These are phyloP conservation scores for Ennomos quercinarius DNA, from an alignment of 2,888 invertebrate genomes.

Conservation along the genomic window DNA sequence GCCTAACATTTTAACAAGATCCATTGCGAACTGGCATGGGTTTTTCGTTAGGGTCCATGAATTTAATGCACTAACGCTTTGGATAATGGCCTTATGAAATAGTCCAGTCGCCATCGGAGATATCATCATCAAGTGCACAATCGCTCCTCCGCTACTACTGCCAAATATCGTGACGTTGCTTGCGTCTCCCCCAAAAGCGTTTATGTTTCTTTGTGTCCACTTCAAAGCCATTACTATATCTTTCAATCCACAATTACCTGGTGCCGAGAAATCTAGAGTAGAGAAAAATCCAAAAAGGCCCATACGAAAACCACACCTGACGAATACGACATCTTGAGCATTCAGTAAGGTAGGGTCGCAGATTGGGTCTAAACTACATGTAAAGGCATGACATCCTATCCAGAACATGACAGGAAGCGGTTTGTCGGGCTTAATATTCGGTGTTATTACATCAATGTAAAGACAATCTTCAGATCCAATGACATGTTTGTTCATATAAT, in stretches of 20 bases:
- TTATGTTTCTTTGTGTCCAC: constrained; percentile 77
- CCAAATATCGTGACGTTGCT: constrained; percentile 80
- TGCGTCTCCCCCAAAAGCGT: constrained; percentile 74
- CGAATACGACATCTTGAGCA: constrained; percentile 67
- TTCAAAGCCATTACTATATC: constrained; percentile 74
- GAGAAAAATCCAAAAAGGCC: constrained; percentile 79
- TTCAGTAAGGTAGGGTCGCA: constrained; percentile 68
- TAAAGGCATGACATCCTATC: constrained; percentile 72
- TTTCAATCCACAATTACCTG: constrained; percentile 78
- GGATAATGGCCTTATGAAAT: constrained; percentile 77
- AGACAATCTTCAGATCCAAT: constrained; percentile 76
- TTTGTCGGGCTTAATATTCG: constrained; percentile 60
- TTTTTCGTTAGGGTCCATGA: constrained; percentile 71
- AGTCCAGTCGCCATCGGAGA: constrained; percentile 78
- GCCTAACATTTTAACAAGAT: constrained; percentile 62
- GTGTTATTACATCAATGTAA: constrained; percentile 70
- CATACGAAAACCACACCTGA: constrained; percentile 74
- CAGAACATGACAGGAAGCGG: constrained; percentile 81
- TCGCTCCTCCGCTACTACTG: constrained; percentile 74
- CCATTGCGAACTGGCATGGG: constrained; percentile 57
- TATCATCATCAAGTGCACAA: constrained; percentile 76
- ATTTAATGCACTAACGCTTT: constrained; percentile 75
- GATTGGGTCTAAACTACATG: constrained; percentile 55
- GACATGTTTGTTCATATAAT: constrained; percentile 33
- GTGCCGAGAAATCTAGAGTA: constrained; percentile 68